Conservation (phyloP, 2,888 invertebrate species). For the Nemoura dubitans region DNA sequence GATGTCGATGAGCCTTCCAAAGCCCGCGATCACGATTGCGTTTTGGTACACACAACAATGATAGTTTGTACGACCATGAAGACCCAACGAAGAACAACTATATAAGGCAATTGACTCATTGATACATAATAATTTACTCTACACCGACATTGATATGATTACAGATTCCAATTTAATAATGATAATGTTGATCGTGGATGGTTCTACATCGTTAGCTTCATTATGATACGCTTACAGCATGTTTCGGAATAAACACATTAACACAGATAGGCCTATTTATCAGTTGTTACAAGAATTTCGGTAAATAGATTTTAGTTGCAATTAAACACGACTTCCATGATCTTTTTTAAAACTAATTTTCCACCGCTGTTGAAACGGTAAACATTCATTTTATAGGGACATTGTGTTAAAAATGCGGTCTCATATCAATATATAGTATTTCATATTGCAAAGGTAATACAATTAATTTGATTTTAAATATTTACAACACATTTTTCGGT, state of each 20-base stretch:
- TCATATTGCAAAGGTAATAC: neutral
- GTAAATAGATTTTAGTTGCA: neutral
- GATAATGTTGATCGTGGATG: neutral
- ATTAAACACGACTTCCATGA: neutral
- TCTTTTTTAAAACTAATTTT: neutral
- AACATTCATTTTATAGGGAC: neutral
- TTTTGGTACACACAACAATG: neutral
- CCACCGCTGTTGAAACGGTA: neutral
- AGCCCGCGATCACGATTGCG: neutral
- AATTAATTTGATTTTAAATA: neutral
- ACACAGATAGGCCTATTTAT: slow-evolving; percentile 12
- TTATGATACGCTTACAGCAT: neutral
- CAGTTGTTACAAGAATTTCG: neutral
- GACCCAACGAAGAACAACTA: neutral
- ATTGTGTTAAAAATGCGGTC: slow-evolving; percentile 3
- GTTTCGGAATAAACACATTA: neutral
- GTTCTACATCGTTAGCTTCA: neutral
- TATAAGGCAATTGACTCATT: slow-evolving; percentile 33
- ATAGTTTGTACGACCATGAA: neutral
- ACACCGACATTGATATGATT: slow-evolving; percentile 39
- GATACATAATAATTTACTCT: neutral
- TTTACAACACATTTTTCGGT: neutral
- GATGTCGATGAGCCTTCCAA: neutral
- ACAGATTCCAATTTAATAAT: slow-evolving; percentile 32
- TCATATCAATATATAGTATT: slow-evolving; percentile 4